Evolutionary conservation across 2,113 vertebrate genomes (phyloP), one percentile per base, ranked within the genome.

Genomic region (Elachura formosa): DNA sequence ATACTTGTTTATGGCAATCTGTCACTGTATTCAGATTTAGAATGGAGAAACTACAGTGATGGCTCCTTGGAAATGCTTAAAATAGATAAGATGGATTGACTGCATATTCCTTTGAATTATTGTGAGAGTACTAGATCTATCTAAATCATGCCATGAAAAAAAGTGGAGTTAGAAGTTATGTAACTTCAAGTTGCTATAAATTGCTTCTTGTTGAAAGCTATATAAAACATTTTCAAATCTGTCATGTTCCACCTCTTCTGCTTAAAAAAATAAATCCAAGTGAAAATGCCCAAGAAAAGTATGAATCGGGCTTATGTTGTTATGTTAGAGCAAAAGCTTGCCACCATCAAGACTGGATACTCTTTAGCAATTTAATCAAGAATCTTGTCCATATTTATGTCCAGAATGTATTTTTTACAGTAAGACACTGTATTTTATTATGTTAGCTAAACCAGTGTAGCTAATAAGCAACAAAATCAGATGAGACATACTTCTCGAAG

Each of bases 161-260:
- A 96, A 94, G 75, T 54, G 29, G 68, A 96, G 84, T 66, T 94
- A 71, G 52, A 93, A 95, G 86, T 96, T 96, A 96, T 64, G 29
- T 96, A 96, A 97, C 88, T 91, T 67, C 31, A 67, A 67, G 69
- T 62, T 95, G 83, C 89, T 96, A 95, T 95, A 96, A 97, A 96
- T 95, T 95, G 59, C 91, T 93, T 82, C 94, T 90, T 89, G 73
- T 93, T 94, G 87, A 94, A 94, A 94, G 92, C 94, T 95, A 96
- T 84, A 91, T 91, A 90, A 95, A 96, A 94, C 91, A 85, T 94
- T 95, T 93, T 95, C 79, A 87, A 79, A 97, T 82, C 94, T 96
- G 94, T 94, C 94, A 94, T 95, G 77, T 94, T 91, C 83, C 82
- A 94, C 85, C 80, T 95, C 87, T 96, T 93, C 93, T 90, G 43